Evolutionary conservation across 1,140 invertebrate genomes (phyloP), one percentile per base, ranked within the genome.

Genomic region (Leptinotarsa undecemlineata): DNA sequence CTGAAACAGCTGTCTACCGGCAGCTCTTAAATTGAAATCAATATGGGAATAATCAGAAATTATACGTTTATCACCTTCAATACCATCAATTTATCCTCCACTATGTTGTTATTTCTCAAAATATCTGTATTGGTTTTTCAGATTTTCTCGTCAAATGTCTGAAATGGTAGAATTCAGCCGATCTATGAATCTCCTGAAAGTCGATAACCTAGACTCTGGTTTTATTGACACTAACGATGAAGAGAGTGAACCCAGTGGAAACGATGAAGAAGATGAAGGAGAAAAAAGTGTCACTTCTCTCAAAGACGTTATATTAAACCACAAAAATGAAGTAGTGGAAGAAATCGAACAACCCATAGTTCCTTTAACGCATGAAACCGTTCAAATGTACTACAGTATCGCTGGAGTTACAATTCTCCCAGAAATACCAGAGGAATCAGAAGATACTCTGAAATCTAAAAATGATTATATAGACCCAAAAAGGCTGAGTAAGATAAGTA

Each of bases 401-500:
- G 62, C 72, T 42, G 79, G 79, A 47, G 78, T 81, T 15, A 79
- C 63, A 47, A 81, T 81, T 68, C 72, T 81, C 62, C 79, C 79
- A 42, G 74, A 74, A 57, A 82, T 82, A 26, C 81, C 79, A 3
- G 81, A 82, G 77, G 81, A 81, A 77, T 75, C 74, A 48, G 81
- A 82, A 42, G 63, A 73, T n/a, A 71, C 76, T 51, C 73, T 76
- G 19, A 64, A 75, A 21, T 26, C 71, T 11, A 73, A 79, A 33
- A 73, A 71, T 60, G 76, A 77, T 48, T 48, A 63, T 47, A 81
- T 79, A n/a, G 71, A 77, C 64, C 72, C 77, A 15, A 81, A 80
- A 61, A 73, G 81, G 64, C 66, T 81, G 26, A 81, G 81, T 48
- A 76, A 61, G 60, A 81, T 81, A 4, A 82, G 78, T 47, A 73